These are phyloP conservation scores for Mystacides longicornis DNA, from an alignment of 2,888 invertebrate species.

Conservation along the genomic window DNA sequence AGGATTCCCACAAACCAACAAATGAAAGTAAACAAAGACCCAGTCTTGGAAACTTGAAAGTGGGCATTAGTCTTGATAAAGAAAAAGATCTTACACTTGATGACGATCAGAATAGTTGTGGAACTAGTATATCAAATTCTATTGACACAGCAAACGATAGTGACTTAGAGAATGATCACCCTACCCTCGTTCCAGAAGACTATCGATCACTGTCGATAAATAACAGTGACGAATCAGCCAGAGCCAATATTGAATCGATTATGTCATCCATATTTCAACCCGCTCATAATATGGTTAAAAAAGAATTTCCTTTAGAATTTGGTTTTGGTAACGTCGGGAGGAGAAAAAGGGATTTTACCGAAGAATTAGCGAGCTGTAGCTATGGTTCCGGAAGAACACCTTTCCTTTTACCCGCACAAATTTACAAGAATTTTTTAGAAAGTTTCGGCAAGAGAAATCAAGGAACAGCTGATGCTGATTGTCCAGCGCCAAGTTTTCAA, in stretches of 20 bases:
- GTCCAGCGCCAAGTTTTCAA: conserved; percentile 34
- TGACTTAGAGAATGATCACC: conserved; percentile 38
- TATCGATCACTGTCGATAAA: conserved; percentile 27
- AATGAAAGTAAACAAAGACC: conserved; percentile 33
- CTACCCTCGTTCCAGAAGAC: conserved; percentile 22
- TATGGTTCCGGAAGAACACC: conserved; percentile 34
- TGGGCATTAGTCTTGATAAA: conserved; percentile 20
- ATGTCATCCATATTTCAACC: conserved; percentile 36
- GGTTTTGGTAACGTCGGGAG: conserved; percentile 37
- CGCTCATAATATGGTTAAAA: conserved; percentile 46
- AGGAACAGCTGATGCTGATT: conserved; percentile 38
- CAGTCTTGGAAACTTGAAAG: conserved; percentile 18
- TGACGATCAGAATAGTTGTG: conserved; percentile 25
- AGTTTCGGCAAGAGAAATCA: conserved; percentile 48
- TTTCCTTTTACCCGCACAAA: conserved; percentile 65
- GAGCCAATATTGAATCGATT: conserved; percentile 37
- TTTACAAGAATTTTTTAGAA: conserved; percentile 72
- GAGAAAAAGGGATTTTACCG: conserved; percentile 29
- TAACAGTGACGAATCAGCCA: conserved; percentile 26
- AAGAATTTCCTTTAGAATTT: conserved; percentile 45
- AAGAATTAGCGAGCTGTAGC: conserved; percentile 28
- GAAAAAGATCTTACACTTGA: conserved; percentile 16
- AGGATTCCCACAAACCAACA: conserved; percentile 36
- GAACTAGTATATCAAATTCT: conserved; percentile 25
- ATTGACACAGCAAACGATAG: conserved; percentile 33